Evolutionary conservation across 64 coral and sea anemone species (phyloP).

Genomic region (Platygyra sinensis): DNA sequence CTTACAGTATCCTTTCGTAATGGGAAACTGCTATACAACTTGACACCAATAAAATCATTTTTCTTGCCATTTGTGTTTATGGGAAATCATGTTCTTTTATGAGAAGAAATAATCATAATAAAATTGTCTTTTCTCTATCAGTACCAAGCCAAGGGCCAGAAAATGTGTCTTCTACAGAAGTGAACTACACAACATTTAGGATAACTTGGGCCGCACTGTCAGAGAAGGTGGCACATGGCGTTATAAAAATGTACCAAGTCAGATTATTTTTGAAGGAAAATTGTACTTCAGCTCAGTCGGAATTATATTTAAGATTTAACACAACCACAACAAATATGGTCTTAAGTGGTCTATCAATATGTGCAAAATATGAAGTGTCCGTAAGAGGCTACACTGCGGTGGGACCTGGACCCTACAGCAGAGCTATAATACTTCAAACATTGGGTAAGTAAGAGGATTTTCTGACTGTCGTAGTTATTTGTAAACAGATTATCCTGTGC

Average conservation of each 20-base stretch:
- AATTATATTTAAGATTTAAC: neutral
- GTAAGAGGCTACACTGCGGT: neutral
- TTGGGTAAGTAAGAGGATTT: neutral
- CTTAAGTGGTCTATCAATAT: neutral
- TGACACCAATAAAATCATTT: no score
- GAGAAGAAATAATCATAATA: no score
- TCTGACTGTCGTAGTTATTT: no score
- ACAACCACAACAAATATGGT: neutral
- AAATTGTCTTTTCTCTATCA: neutral
- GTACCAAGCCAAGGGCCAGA: neutral
- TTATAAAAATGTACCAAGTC: neutral
- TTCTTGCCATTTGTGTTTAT: no score
- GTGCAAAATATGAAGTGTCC: constrained; percentile 33
- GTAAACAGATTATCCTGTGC: no score
- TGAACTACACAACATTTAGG: neutral
- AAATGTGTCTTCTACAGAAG: neutral
- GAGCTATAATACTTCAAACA: constrained; percentile 8
- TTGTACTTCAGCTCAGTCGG: neutral
- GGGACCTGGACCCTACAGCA: constrained; percentile 42
- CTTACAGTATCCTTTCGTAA: no score
- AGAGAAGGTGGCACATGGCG: neutral
- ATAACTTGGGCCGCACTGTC: neutral
- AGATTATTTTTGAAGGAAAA: neutral
- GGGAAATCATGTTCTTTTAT: neutral
- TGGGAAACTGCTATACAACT: no score